Evolutionary conservation across 2,113 vertebrate species (phyloP).

Genomic region (Dinomys branickii): DNA sequence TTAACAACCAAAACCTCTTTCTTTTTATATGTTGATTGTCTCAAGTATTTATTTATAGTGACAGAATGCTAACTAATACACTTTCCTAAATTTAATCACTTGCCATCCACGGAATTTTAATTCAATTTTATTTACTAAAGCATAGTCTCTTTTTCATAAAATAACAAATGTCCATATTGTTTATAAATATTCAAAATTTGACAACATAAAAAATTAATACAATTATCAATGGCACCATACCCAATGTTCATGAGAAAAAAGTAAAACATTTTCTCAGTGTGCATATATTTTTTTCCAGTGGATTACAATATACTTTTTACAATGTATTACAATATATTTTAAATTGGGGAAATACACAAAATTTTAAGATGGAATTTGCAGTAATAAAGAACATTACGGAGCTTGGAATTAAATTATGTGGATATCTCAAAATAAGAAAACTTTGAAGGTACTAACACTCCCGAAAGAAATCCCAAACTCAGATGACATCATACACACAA

Average conservation of each 20-base stretch:
- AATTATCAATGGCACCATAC: background rate
- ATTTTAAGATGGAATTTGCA: background rate
- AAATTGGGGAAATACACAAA: background rate
- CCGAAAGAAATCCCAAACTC: background rate
- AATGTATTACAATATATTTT: background rate
- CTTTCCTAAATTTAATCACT: background rate
- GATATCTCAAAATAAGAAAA: background rate
- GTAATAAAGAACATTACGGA: background rate
- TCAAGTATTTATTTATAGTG: background rate
- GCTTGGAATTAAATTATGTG: background rate
- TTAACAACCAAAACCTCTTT: background rate
- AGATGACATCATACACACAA: background rate
- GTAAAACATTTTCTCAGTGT: background rate
- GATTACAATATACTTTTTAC: background rate
- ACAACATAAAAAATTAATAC: background rate
- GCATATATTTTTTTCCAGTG: background rate
- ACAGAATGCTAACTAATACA: background rate
- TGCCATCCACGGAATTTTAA: background rate
- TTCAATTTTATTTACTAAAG: background rate
- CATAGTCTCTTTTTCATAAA: background rate
- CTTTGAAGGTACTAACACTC: background rate
- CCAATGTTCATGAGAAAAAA: background rate
- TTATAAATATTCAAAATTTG: background rate
- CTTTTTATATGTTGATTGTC: background rate
- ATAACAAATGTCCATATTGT: background rate